Percentiles rank a stretch among this genome's conserved stretches.
phyloP scores from a whole-genome alignment of 1,140 invertebrate genomes.

The Gonatopus flavifemur region DNA sequence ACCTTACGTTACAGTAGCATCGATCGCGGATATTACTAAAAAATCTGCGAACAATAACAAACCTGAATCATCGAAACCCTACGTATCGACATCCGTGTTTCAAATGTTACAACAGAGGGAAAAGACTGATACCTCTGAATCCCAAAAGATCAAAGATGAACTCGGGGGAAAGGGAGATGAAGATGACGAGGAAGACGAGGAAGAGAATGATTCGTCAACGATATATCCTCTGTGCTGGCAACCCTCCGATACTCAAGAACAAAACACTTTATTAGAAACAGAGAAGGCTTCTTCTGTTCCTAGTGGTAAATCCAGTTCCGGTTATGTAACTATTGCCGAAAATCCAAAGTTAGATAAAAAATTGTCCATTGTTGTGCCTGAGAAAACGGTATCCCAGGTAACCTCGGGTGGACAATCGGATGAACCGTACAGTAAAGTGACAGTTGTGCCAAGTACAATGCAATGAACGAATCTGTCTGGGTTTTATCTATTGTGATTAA shows the following conservation, averaged over 20 bases:
- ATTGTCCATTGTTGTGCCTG: constrained; percentile 4
- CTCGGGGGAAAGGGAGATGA: constrained; percentile 8
- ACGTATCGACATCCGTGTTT: constrained; percentile 33
- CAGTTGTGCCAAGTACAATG: constrained; percentile 40
- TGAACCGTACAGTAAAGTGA: constrained; percentile 50
- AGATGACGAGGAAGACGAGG: constrained; percentile 23
- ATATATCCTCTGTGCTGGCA: constrained; percentile 25
- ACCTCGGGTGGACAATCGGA: constrained; percentile 21
- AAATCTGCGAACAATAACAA: not conserved
- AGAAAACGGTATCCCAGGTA: constrained; percentile 22
- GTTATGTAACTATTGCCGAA: constrained; percentile 35
- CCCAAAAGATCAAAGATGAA: constrained; percentile 11
- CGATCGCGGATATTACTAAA: constrained; percentile 33
- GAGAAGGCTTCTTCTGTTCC: constrained; percentile 3
- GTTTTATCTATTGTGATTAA: too few species aligned
- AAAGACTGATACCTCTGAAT: constrained; percentile 4
- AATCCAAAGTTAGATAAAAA: constrained; percentile 20
- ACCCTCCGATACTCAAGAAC: not conserved
- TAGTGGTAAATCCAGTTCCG: constrained; percentile 14
- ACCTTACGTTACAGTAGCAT: constrained; percentile 40
- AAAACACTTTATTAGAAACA: not conserved
- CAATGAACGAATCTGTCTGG: constrained; percentile 32
- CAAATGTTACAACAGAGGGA: constrained; percentile 31
- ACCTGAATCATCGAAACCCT: constrained; percentile 23
- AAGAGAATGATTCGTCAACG: constrained; percentile 5